A percentile compares a stretch with the other conserved stretches of the same genome.
These are phyloP conservation scores for Trachymyrmex cornetzi DNA, from an alignment of 1,140 invertebrate species.

Conservation along the genomic window DNA sequence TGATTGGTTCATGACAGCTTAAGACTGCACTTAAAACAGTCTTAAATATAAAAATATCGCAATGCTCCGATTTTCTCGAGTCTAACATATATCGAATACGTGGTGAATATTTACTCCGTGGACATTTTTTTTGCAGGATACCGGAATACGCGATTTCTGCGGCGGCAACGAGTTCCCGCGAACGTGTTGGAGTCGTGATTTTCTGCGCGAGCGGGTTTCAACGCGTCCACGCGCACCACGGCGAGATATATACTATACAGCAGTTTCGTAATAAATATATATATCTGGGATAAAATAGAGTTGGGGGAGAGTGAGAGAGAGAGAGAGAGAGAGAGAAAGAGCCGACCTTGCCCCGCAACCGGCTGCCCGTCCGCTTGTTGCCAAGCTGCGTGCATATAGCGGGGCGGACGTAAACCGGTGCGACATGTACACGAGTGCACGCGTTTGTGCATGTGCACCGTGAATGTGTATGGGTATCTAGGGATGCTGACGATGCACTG, in stretches of 20 bases:
- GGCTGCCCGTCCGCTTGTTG: constrained; percentile 82
- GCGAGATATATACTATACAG: constrained; percentile 64
- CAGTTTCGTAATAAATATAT: constrained; percentile 84
- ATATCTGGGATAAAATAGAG: constrained; percentile 81
- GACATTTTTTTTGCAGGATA: constrained; percentile 11
- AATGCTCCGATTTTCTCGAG: background rate
- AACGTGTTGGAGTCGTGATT: constrained; percentile 37
- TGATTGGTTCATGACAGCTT: too few species aligned
- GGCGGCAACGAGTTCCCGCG: background rate
- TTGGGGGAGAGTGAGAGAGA: constrained; percentile 70
- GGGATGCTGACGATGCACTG: constrained; percentile 42
- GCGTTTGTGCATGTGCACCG: background rate
- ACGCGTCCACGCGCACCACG: background rate
- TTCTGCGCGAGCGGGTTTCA: constrained; percentile 4
- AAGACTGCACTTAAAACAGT: too few species aligned
- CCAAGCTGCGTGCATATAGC: constrained; percentile 84
- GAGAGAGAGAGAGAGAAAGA: constrained; percentile 65
- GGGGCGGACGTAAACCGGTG: constrained; percentile 54
- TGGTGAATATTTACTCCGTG: background rate
- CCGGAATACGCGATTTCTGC: background rate
- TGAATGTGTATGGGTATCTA: constrained; percentile 11
- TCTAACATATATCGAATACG: background rate
- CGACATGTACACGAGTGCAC: background rate
- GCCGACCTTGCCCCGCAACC: constrained; percentile 85
- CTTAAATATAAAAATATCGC: too few species aligned